Percentiles rank a stretch among this genome's conserved stretches.
Conservation (phyloP, 1,140 invertebrate species). For the Mactra quadrangularis region DNA sequence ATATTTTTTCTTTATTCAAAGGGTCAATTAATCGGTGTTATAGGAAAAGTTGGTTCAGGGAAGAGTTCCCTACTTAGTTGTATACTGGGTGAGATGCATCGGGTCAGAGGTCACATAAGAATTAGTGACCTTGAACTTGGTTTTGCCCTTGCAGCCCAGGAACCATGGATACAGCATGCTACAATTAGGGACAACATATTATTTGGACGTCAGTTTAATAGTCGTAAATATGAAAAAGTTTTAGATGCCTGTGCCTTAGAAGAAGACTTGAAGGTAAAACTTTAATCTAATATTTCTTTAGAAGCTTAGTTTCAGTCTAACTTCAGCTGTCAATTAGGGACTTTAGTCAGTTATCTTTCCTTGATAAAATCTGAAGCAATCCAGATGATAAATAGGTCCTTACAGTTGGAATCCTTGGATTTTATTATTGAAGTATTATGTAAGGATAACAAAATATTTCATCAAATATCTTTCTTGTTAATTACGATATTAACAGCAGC, state of each 20-base stretch:
- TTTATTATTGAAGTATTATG: no score
- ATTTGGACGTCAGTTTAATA: slow-evolving; percentile 93
- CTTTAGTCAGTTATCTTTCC: no score
- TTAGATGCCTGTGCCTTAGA: slow-evolving; percentile 93
- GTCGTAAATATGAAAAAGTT: slow-evolving; percentile 88
- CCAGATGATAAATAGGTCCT: no score
- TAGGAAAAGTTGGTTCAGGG: slow-evolving; percentile 83
- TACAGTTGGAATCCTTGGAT: no score
- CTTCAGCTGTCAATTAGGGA: no score
- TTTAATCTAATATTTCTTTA: no score
- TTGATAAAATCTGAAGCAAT: no score
- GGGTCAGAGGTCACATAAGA: slow-evolving; percentile 71
- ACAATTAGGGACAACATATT: slow-evolving; percentile 96
- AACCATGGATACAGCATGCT: slow-evolving; percentile 95
- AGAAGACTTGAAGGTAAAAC: slow-evolving; percentile 88
- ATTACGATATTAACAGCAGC: no score
- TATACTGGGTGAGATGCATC: slow-evolving; percentile 82
- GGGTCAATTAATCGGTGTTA: slow-evolving; percentile 82
- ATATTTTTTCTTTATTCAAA: slow-evolving; percentile 54
- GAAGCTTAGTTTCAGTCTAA: no score
- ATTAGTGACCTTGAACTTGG: slow-evolving; percentile 65
- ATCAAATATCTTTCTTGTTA: no score
- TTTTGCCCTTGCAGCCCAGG: slow-evolving; percentile 90
- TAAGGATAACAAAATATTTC: no score
- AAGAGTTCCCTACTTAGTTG: slow-evolving; percentile 80